These are phyloP conservation scores for Anthopleura sola DNA, from an alignment of 64 coral and sea anemone species.

Conservation along the genomic window DNA sequence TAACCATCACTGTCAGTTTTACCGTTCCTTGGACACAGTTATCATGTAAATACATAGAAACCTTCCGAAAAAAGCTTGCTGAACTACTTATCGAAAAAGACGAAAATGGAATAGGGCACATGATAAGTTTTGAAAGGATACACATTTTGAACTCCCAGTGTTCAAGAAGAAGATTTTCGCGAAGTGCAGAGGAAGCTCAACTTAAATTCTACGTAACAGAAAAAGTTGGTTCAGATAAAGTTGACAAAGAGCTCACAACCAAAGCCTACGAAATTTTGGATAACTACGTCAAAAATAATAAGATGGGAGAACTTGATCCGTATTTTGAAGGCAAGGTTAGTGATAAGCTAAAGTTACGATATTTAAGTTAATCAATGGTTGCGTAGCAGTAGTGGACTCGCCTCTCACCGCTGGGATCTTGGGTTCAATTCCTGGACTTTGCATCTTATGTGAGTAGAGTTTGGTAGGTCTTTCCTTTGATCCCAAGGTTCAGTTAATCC, in stretches of 20 bases:
- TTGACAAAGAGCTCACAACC: slow-evolving; percentile 44
- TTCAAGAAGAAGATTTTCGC: no score
- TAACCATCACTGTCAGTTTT: not conserved
- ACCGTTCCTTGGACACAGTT: not conserved
- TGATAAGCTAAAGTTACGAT: not conserved
- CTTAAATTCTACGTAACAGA: slow-evolving; percentile 13
- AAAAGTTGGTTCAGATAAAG: not conserved
- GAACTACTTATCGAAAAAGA: not conserved
- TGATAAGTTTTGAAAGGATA: not conserved
- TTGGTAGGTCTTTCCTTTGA: no score
- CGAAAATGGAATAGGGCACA: not conserved
- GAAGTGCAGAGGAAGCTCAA: not conserved
- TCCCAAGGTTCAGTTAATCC: no score
- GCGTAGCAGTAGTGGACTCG: no score
- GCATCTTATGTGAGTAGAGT: no score
- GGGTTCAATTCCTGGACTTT: no score
- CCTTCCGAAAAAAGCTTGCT: not conserved
- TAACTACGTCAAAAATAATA: slow-evolving; percentile 33
- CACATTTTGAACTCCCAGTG: not conserved
- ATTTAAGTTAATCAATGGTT: no score
- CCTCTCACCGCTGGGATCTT: no score
- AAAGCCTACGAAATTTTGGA: slow-evolving; percentile 24
- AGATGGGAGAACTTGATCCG: slow-evolving; percentile 15
- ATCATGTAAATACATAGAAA: not conserved
- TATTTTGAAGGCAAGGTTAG: slow-evolving; percentile 38